Evolutionary conservation across 2,113 vertebrate species (phyloP).

Genomic region (Ciconia stormi): DNA sequence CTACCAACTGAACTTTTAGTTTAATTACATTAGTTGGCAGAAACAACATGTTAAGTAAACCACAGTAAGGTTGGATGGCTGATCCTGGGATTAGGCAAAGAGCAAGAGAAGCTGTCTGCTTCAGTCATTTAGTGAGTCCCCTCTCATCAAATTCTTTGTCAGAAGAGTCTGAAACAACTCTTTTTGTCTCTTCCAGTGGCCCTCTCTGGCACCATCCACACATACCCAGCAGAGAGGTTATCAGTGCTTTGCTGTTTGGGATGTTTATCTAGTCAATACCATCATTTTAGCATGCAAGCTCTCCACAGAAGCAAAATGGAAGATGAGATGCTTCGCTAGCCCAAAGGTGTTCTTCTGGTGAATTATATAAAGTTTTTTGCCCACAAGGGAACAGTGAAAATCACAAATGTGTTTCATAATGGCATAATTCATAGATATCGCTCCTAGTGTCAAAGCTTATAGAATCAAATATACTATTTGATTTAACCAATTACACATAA

Average conservation of each 20-base stretch:
- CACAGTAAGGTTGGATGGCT: neutral
- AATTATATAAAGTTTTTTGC: neutral
- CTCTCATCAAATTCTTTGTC: neutral
- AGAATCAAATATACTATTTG: neutral
- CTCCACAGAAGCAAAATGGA: neutral
- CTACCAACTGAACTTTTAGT: neutral
- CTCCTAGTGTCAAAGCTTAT: neutral
- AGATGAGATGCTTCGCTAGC: neutral
- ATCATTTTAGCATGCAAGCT: neutral
- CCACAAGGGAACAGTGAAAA: neutral
- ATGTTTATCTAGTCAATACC: neutral
- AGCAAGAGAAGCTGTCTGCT: neutral
- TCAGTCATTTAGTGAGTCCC: neutral
- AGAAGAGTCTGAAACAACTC: neutral
- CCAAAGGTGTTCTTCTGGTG: neutral
- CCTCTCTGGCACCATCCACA: neutral
- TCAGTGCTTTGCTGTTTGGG: neutral
- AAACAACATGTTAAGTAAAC: neutral
- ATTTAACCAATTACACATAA: neutral
- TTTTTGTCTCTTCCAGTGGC: neutral
- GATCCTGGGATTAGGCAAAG: neutral
- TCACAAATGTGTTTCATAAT: neutral
- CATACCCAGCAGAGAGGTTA: neutral
- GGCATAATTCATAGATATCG: neutral
- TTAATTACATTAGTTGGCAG: neutral